Evolutionary conservation across 2,888 invertebrate genomes (phyloP).

Genomic region (Ephialtes manifestator): DNA sequence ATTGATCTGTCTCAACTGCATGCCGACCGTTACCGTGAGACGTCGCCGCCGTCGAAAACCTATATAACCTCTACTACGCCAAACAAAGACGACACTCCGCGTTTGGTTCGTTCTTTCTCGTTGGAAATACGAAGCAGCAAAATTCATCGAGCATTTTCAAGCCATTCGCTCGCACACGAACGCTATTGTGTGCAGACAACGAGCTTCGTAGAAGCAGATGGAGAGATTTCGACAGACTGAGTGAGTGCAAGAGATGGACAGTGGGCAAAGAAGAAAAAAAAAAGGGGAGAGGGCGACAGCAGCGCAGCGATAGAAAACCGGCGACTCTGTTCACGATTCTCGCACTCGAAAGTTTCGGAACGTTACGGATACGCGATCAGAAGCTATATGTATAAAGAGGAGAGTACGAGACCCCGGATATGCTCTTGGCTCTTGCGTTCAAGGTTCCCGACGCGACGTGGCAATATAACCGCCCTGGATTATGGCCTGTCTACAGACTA

Average conservation of each 20-base stretch:
- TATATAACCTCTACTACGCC: neutral
- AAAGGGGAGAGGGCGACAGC: neutral
- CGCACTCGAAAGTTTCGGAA: conserved; percentile 47
- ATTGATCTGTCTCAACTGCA: conserved; percentile 67
- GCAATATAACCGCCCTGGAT: conserved; percentile 51
- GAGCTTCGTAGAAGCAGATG: conserved; percentile 24
- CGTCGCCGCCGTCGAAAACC: conserved; percentile 53
- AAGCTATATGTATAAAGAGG: conserved; percentile 11
- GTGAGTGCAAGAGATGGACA: conserved; percentile 15
- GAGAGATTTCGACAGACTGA: conserved; percentile 30
- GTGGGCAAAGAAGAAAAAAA: conserved; percentile 1
- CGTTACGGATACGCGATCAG: conserved; percentile 30
- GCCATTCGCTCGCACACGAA: conserved; percentile 55
- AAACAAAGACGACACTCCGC: conserved; percentile 35
- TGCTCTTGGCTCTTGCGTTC: conserved; percentile 61
- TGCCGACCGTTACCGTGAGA: conserved; percentile 48
- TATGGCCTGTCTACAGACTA: conserved; percentile 25
- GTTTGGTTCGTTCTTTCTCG: neutral
- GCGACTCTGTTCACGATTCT: conserved; percentile 51
- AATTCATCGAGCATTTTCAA: conserved; percentile 57
- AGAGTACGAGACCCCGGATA: conserved; percentile 60
- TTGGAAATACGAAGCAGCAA: conserved; percentile 2
- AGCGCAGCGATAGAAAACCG: conserved; percentile 33
- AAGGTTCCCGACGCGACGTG: conserved; percentile 51
- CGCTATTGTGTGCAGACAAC: conserved; percentile 1